Conservation (phyloP, 92 coral and sea anemone species). For the Phenganax marumi region DNA sequence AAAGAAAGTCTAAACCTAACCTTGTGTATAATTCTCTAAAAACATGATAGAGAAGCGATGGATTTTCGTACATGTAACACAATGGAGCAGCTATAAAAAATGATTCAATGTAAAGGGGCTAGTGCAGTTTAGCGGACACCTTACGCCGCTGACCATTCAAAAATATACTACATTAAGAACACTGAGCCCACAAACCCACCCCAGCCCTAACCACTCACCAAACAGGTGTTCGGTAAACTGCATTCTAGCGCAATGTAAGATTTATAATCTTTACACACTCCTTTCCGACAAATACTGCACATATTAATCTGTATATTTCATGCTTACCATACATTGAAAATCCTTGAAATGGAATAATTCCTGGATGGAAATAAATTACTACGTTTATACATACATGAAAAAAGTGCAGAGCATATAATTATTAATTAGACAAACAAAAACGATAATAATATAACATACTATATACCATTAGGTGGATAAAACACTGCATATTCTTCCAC, state of each 20-base stretch:
- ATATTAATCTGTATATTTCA: neutral
- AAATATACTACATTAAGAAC: too few species aligned
- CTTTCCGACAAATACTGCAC: neutral
- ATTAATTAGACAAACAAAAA: too few species aligned
- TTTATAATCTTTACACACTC: neutral
- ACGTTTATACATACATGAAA: too few species aligned
- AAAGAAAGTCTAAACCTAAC: constrained; percentile 48
- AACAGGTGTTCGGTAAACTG: neutral
- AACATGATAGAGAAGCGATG: constrained; percentile 79
- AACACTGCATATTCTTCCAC: constrained; percentile 85
- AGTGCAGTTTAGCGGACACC: too few species aligned
- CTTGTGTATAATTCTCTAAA: constrained; percentile 84
- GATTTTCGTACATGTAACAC: constrained; percentile 81
- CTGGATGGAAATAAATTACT: constrained; percentile 40
- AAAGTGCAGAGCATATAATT: too few species aligned
- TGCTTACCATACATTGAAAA: constrained; percentile 92
- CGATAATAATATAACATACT: neutral
- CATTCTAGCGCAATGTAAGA: neutral
- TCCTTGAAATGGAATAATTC: constrained; percentile 90
- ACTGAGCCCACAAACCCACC: too few species aligned
- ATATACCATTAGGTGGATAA: constrained; percentile 91
- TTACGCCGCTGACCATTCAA: too few species aligned
- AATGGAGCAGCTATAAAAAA: constrained; percentile 78
- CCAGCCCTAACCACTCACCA: too few species aligned
- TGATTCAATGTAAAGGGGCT: neutral